Percentiles rank a stretch among this genome's conserved stretches.
Evolutionary conservation across 2,888 invertebrate species (phyloP).

Genomic region (Cinara cedri): DNA sequence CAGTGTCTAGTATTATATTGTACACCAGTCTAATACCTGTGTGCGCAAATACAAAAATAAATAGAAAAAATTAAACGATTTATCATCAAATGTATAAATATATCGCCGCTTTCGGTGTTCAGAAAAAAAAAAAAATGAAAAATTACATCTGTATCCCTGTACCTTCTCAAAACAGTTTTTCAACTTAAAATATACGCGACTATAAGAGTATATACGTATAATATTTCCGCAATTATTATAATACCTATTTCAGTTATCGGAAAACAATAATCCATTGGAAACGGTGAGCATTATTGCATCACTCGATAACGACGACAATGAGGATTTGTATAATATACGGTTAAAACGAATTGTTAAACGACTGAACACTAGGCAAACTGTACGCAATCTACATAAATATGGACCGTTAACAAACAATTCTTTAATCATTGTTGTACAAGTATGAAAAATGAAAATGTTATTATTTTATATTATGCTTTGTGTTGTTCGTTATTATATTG

Average conservation of each 20-base stretch:
- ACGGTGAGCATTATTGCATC: background rate
- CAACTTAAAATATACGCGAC: background rate
- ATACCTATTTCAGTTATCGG: background rate
- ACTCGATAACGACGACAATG: background rate
- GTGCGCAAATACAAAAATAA: no score
- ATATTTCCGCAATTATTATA: background rate
- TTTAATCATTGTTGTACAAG: constrained; percentile 87
- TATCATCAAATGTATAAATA: no score
- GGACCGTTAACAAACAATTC: constrained; percentile 86
- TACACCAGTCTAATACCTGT: no score
- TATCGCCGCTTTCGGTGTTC: no score
- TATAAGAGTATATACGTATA: background rate
- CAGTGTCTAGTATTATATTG: no score
- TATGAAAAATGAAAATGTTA: constrained; percentile 62
- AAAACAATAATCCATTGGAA: background rate
- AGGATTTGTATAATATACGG: background rate
- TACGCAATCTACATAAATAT: constrained; percentile 87
- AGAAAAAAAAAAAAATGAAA: no score
- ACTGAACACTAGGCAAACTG: constrained; percentile 77
- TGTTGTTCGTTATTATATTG: no score
- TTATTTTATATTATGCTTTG: no score
- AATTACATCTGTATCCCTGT: no score
- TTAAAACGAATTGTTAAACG: constrained; percentile 68
- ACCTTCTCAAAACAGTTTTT: no score
- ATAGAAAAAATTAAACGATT: no score